These are phyloP conservation scores for Panagrolaimus sp. DNA, from an alignment of 1,140 invertebrate genomes.

Conservation along the genomic window DNA sequence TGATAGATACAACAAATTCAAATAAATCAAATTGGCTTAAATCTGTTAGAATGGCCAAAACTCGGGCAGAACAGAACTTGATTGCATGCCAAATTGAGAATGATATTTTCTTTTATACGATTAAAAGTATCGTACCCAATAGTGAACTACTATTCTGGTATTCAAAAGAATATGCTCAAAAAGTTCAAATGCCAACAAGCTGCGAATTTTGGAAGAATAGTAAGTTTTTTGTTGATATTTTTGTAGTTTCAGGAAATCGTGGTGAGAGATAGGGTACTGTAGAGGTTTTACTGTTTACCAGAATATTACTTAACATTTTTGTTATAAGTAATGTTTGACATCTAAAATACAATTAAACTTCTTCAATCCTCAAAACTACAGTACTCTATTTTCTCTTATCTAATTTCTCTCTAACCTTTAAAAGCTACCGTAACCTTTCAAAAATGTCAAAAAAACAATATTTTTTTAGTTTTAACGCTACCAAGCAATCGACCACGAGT, in stretches of 20 bases:
- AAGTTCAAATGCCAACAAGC: constrained; percentile 83
- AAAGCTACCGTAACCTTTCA: neutral
- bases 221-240: constrained; percentile 8
- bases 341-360: too few relatives aligned
- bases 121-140: constrained; percentile 85
- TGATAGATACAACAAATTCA: constrained; percentile 85
- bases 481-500: neutral
- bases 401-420: too few relatives aligned
- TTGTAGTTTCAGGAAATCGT: neutral
- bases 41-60: constrained; percentile 88
- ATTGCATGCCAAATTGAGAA: constrained; percentile 88
- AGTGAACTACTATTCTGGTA: constrained; percentile 97
- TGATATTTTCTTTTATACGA: constrained; percentile 93
- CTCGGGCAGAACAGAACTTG: constrained; percentile 84
- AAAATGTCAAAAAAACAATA: neutral
- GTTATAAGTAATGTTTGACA: too few relatives aligned
- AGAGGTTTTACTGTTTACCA: too few relatives aligned
- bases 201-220: constrained; percentile 66
- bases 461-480: neutral
- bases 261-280: neutral
- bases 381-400: too few relatives aligned
- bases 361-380: too few relatives aligned
- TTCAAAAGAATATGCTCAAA: constrained; percentile 88
- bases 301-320: too few relatives aligned
- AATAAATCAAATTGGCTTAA: constrained; percentile 96